phyloP scores from a whole-genome alignment of 2,888 invertebrate species.

The Quadroppia sp. region DNA sequence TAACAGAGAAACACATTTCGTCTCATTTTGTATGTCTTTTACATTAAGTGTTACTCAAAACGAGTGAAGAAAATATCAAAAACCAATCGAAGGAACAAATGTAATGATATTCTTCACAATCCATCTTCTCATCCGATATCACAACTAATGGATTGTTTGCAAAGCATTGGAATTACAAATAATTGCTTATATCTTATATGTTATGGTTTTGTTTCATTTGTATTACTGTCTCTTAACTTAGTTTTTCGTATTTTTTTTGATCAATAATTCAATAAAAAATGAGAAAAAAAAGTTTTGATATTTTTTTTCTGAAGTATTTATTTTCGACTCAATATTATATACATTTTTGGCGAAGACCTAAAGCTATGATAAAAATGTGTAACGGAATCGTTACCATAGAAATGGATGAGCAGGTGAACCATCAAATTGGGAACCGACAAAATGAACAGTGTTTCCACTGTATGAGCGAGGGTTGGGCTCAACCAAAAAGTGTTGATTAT shows the following conservation, averaged over 20 bases:
- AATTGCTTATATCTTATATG: background rate
- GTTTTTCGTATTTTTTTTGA: background rate
- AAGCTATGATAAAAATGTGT: background rate
- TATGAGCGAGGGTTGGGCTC: background rate
- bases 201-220: background rate
- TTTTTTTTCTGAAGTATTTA: no score
- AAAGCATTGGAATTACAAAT: conserved; percentile 9
- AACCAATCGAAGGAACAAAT: background rate
- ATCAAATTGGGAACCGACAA: background rate
- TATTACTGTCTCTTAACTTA: background rate
- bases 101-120: background rate
- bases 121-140: background rate
- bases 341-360: background rate
- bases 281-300: no score
- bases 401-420: conserved; percentile 16
- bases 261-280: background rate
- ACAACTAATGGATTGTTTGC: conserved; percentile 23
- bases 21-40: background rate
- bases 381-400: background rate
- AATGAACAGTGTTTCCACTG: background rate
- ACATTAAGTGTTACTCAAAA: background rate
- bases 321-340: no score
- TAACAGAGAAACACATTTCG: background rate
- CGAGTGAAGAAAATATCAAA: background rate
- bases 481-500: background rate